Percentiles rank a stretch among this genome's conserved stretches.
Evolutionary conservation across 2,113 vertebrate genomes (phyloP).

Genomic region (Mionectes macconnelli): DNA sequence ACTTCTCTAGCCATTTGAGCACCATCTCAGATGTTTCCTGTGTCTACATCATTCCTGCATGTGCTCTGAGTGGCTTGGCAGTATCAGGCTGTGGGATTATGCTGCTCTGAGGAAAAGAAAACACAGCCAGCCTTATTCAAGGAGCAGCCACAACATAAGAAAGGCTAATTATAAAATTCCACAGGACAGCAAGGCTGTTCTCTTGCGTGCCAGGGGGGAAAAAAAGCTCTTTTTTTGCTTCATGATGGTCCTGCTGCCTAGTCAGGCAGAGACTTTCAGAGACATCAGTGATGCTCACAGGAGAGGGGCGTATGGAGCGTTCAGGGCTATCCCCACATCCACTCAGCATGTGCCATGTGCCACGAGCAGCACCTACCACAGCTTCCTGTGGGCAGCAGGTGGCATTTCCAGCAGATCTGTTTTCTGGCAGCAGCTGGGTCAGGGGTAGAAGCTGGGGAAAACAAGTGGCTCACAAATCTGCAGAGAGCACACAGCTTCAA

Average conservation of each 20-base stretch:
- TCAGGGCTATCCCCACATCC: background rate
- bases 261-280: background rate
- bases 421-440: background rate
- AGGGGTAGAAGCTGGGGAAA: background rate
- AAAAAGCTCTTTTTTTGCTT: background rate
- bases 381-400: rapidly evolving
- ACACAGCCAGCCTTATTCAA: conserved; percentile 27
- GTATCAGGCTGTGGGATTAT: background rate
- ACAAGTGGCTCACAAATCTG: background rate
- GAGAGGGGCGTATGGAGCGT: background rate
- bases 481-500: background rate
- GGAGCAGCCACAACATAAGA: background rate
- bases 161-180: conserved; percentile 39
- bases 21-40: background rate
- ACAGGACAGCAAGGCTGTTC: background rate
- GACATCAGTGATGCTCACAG: background rate
- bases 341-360: rapidly evolving
- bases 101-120: background rate
- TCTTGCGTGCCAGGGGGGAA: background rate
- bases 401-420: background rate
- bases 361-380: background rate
- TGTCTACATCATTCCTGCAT: background rate
- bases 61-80: background rate
- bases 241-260: background rate
- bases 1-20: background rate